Base-by-base conservation (phyloP, 2,113 vertebrate genomes). In the Pungitius pungitius region DNA sequence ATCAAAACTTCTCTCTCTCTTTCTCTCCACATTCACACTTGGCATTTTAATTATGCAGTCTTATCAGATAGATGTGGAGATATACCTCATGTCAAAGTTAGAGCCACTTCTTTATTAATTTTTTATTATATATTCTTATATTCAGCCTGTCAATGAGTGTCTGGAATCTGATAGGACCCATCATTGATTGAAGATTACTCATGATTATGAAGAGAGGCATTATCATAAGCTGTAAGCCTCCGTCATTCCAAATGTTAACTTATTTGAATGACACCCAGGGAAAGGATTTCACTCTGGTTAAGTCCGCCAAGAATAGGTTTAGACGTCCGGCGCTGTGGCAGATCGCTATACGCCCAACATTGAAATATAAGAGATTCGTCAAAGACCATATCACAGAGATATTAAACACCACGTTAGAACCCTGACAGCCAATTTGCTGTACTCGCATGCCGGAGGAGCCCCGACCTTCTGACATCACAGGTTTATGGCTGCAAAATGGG, bases 41-140 rank as follows among this genome's bases (percentile, higher is more conserved):
- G 92, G 93, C 93, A 93, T 93, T 94, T 94, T 94, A 94, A 94
- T 94, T 94, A 93, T 88, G 83, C 80, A 76, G 72, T 70, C 90
- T 91, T 92, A 94, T 93, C 91, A 90, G 92, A 92, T 91, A 87
- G 93, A 93, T 93, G 89, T 86, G 81, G 67, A 90, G 93, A 93
- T 93, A 91, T 83, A 88, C 85, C 85, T 84, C 56, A 18, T 75
- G 87, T 92, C 90, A 92, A 85, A 91, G 89, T 93, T 90, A 90
- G 85, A 92, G 78, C 81, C 86, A 83, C 43, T 71, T 87, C 91
- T 93, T 93, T 94, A 93, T 93, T 93, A 87, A 91, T 92, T 90
- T 85, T 90, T 88, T 84, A 91, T 89, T 81, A 92, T 92, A 92
- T 93, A 90, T 91, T 87, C 92, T 91, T 91, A 90, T 85, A 89